phyloP scores from a whole-genome alignment of 92 coral and sea anemone species.

The Porites divaricata region DNA sequence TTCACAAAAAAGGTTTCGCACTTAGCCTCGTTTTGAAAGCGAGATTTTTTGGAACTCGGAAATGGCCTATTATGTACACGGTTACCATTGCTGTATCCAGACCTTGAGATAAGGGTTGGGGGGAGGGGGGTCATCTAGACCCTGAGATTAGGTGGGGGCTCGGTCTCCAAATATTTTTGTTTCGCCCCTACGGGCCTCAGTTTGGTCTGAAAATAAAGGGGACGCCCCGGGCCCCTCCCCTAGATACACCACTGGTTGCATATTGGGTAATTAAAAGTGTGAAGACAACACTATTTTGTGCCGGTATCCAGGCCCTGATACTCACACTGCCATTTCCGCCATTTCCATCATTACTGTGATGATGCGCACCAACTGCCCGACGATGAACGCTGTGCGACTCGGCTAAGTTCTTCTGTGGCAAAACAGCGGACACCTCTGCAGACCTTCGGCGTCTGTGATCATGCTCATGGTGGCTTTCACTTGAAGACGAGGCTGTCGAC shows the following conservation, averaged over 20 bases:
- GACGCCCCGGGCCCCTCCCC: too few relatives aligned
- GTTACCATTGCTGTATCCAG: too few relatives aligned
- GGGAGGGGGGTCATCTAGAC: too few relatives aligned
- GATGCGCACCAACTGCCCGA: slow-evolving; percentile 38
- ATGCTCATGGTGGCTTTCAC: slow-evolving; percentile 28
- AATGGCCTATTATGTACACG: too few relatives aligned
- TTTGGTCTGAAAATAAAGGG: background rate
- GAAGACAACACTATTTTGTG: background rate
- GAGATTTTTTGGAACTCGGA: too few relatives aligned
- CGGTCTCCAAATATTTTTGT: too few relatives aligned
- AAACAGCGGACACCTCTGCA: slow-evolving; percentile 6
- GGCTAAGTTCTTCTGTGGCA: background rate
- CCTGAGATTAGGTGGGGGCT: too few relatives aligned
- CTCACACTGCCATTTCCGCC: background rate
- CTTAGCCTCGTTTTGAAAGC: too few relatives aligned
- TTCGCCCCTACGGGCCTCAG: too few relatives aligned
- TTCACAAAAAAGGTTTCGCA: too few relatives aligned
- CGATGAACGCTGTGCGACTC: slow-evolving; percentile 41
- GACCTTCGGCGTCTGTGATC: slow-evolving; percentile 61
- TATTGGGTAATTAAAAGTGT: background rate
- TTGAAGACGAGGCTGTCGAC: slow-evolving; percentile 34
- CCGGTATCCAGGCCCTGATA: background rate
- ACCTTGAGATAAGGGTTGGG: too few relatives aligned
- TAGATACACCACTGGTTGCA: background rate
- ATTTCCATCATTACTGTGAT: background rate